Evolutionary conservation across 1,140 invertebrate genomes (phyloP).

Genomic region (Antheraea mylitta): DNA sequence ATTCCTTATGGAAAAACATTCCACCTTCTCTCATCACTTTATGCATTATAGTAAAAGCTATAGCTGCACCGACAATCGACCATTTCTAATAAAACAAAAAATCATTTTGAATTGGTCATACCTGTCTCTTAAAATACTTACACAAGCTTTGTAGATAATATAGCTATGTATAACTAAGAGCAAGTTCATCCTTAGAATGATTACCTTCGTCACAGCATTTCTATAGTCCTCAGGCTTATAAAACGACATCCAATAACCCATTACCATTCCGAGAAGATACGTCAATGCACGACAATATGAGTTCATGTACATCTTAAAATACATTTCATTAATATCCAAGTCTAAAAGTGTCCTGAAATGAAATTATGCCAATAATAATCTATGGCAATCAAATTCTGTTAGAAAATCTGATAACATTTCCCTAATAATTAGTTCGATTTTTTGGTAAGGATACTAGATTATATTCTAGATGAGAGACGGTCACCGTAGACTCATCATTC

Average conservation of each 20-base stretch:
- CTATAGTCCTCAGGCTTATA: constrained; percentile 25
- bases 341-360: constrained; percentile 6
- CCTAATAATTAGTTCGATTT: too few relatives aligned
- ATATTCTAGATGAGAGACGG: too few relatives aligned
- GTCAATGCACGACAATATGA: constrained; percentile 15
- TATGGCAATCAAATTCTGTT: too few relatives aligned
- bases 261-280: constrained; percentile 18
- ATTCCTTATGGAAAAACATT: background rate
- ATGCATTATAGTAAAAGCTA: background rate
- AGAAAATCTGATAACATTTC: too few relatives aligned
- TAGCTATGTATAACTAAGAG: too few relatives aligned
- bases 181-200: too few relatives aligned
- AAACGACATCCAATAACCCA: constrained; percentile 20
- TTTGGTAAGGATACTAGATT: too few relatives aligned
- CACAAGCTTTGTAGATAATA: too few relatives aligned
- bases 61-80: constrained; percentile 7
- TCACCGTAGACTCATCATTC: too few relatives aligned
- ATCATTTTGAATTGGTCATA: too few relatives aligned
- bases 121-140: too few relatives aligned
- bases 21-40: background rate
- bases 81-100: constrained; percentile 5
- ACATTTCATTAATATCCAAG: background rate
- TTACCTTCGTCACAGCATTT: constrained; percentile 20
- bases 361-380: background rate
- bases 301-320: constrained; percentile 4